phyloP scores from a whole-genome alignment of 2,113 vertebrate genomes.

The Hemibagrus wyckioides region DNA sequence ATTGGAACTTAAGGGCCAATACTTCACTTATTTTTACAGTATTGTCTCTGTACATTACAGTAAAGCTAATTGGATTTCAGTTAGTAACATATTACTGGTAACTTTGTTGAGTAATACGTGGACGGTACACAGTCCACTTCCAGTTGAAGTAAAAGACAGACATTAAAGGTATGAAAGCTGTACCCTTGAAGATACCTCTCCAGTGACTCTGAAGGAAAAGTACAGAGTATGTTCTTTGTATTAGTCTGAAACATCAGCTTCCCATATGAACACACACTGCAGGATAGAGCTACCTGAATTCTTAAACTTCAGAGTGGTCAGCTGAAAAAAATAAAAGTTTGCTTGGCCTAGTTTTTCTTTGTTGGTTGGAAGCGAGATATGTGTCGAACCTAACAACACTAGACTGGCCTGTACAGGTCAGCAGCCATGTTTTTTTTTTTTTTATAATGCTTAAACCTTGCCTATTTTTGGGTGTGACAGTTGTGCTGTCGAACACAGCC shows the following conservation, averaged over 20 bases:
- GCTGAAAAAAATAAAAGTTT: constrained; percentile 16
- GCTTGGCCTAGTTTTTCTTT: constrained; percentile 22
- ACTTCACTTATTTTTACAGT: neutral
- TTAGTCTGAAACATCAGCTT: neutral
- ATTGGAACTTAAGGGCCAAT: neutral
- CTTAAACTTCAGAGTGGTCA: neutral
- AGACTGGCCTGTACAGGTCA: neutral
- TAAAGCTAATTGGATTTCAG: neutral
- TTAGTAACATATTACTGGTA: neutral
- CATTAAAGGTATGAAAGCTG: neutral
- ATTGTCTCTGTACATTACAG: too few relatives aligned
- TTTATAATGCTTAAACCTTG: neutral
- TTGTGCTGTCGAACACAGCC: neutral
- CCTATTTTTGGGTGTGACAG: neutral
- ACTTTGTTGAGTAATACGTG: neutral
- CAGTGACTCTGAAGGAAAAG: neutral
- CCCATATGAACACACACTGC: neutral
- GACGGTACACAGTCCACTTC: neutral
- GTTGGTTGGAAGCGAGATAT: constrained; percentile 14
- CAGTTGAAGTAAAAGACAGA: neutral
- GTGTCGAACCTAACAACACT: neutral
- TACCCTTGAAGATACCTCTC: neutral
- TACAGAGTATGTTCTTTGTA: constrained; percentile 22
- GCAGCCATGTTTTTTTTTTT: neutral
- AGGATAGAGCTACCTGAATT: neutral